Conservation (phyloP, 2,797 vertebrate species). For the Anguilla marmorata region DNA sequence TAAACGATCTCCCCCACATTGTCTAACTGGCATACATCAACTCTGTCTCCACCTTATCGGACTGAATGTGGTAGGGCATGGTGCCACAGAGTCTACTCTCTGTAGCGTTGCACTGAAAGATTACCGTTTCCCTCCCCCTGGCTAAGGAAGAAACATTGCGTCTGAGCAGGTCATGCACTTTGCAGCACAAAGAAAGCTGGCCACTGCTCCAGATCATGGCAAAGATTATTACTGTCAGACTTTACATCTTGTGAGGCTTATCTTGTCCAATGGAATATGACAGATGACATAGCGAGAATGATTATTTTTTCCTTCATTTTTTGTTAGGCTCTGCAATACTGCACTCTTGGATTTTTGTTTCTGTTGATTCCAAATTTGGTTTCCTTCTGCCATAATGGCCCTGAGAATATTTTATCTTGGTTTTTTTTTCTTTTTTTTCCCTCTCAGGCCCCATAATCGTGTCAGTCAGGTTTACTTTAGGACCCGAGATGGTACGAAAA, state of each 20-base stretch:
- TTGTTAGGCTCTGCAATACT: not conserved
- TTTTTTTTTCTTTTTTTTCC: slow-evolving; percentile 8
- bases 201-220: not conserved
- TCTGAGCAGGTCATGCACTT: slow-evolving; percentile 4
- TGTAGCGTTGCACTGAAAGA: slow-evolving; percentile 44
- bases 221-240: not conserved
- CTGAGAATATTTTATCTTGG: slow-evolving; percentile 12
- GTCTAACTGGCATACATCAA: slow-evolving; percentile 57
- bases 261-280: slow-evolving; percentile 3
- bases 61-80: slow-evolving; percentile 66
- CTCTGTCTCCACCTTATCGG: slow-evolving; percentile 58
- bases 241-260: not conserved
- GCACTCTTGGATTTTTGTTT: not conserved
- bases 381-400: not conserved
- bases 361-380: slow-evolving; percentile 22
- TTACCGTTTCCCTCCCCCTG: slow-evolving; percentile 26
- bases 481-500: slow-evolving; percentile 45
- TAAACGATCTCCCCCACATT: slow-evolving; percentile 42
- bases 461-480: slow-evolving; percentile 36
- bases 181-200: slow-evolving; percentile 10
- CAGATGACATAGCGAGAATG: slow-evolving; percentile 5
- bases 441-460: not conserved
- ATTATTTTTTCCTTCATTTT: not conserved
- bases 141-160: slow-evolving; percentile 7
- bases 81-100: slow-evolving; percentile 66